Base-by-base conservation (phyloP, 1,140 invertebrate species). In the Bombus fervidus region DNA sequence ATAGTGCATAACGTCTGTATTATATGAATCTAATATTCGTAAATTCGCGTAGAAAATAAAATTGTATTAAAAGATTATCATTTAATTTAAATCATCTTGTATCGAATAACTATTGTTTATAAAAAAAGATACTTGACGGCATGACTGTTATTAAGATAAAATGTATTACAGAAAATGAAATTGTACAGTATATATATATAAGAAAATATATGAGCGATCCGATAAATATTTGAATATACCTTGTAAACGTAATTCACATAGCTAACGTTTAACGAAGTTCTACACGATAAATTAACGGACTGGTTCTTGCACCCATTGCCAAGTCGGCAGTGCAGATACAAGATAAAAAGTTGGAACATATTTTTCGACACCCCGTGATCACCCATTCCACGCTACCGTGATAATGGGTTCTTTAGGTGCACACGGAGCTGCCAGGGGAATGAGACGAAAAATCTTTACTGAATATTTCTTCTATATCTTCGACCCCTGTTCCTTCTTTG, bases 271-370 rank as follows among this genome's bases (percentile, higher is more conserved):
- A 76, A 82, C 79, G 53, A 68, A 74, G 62, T 78, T 34, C 28
- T 18, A 59, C 37, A 34, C 89, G 86, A 89, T 91, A 92, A 92
- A 92, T 92, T 92, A 92, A 91, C 86, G 47, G 81, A 73, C 53
- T 74, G 79, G 53, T 80, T 31, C 57, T 74, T 78, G 86, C 87
- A 73, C 69, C 59, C 74, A 77, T 76, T 80, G 82, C 80, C 74
- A 86, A 91, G 84, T 83, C 84, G 75, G 74, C 81, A 71, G 87
- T 80, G 87, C 85, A 86, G 91, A 92, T 91, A 86, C 88, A 87
- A 91, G 91, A 92, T 92, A 92, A 92, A 92, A 92, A 92, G 91
- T 92, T 92, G 79, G 90, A 90, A 87, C 91, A 92, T 92, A 92
- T 92, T 92, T 92, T 92, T 92, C 90, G 85, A 86, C 91, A 91